These are phyloP conservation scores for Oscarella lobularis DNA, from an alignment of 37 sponge, comb jelly and placozoan species.

Conservation along the genomic window DNA sequence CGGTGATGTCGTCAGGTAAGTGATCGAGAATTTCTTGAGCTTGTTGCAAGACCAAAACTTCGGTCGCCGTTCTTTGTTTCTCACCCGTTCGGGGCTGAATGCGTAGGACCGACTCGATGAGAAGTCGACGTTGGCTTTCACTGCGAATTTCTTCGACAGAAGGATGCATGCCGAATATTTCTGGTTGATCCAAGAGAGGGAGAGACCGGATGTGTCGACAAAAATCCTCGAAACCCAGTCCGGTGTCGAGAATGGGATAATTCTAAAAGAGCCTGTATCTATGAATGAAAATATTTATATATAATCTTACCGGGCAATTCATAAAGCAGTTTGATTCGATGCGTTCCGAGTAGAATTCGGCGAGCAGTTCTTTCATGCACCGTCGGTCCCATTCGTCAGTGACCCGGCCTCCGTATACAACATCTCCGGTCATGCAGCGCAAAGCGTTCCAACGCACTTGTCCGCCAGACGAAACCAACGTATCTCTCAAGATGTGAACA, in stretches of 20 bases:
- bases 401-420: background rate
- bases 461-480: background rate
- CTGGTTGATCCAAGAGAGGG: background rate
- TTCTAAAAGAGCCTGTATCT: too few species aligned
- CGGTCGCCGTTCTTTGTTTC: background rate
- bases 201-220: background rate
- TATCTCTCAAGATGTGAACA: background rate
- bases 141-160: background rate
- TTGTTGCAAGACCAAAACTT: background rate
- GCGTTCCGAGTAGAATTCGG: background rate
- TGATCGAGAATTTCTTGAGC: too few species aligned
- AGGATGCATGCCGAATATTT: background rate
- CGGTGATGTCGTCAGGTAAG: too few species aligned
- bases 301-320: background rate
- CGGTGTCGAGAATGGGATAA: background rate
- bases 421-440: background rate
- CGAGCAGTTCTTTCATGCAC: background rate
- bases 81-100: too few species aligned
- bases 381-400: background rate
- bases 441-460: background rate
- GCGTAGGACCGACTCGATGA: background rate
- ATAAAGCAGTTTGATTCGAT: background rate
- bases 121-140: background rate
- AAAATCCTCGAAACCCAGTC: background rate
- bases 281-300: too few species aligned